These are phyloP conservation scores for Lophotriccus pileatus DNA, from an alignment of 2,797 vertebrate species.

Conservation along the genomic window DNA sequence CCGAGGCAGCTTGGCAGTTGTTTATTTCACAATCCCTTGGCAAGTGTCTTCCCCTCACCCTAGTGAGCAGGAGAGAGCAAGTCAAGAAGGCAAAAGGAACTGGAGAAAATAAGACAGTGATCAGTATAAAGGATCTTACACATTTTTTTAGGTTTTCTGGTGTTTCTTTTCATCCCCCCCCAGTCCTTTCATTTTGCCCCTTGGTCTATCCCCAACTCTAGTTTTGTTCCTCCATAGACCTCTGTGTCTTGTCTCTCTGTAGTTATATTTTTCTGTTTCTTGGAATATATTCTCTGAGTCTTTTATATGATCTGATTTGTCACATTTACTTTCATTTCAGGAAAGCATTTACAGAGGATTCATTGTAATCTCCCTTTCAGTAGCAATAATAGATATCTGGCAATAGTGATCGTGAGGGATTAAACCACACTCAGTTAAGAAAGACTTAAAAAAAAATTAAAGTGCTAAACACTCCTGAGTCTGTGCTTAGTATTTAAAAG, in stretches of 20 bases:
- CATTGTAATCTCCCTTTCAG: accelerated
- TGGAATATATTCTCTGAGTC: background rate
- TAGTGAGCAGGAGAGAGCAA: background rate
- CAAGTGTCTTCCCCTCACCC: background rate
- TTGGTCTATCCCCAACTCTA: accelerated
- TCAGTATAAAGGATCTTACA: accelerated
- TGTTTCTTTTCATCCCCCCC: accelerated
- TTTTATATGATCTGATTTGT: background rate
- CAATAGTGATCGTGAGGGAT: background rate
- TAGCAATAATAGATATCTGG: background rate
- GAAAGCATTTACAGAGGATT: background rate
- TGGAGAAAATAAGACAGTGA: background rate
- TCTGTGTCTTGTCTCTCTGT: background rate
- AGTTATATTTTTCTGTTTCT: background rate
- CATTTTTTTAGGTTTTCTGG: accelerated
- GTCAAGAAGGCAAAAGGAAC: background rate
- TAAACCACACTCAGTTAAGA: background rate
- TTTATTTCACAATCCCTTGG: background rate
- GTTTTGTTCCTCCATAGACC: background rate
- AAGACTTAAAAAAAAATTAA: background rate
- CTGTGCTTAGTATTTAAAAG: background rate
- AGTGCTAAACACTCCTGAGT: background rate
- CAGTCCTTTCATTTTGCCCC: accelerated
- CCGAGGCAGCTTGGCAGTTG: background rate
- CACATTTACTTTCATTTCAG: background rate